phyloP scores from a whole-genome alignment of 2,797 vertebrate genomes.

The Manis javanica region DNA sequence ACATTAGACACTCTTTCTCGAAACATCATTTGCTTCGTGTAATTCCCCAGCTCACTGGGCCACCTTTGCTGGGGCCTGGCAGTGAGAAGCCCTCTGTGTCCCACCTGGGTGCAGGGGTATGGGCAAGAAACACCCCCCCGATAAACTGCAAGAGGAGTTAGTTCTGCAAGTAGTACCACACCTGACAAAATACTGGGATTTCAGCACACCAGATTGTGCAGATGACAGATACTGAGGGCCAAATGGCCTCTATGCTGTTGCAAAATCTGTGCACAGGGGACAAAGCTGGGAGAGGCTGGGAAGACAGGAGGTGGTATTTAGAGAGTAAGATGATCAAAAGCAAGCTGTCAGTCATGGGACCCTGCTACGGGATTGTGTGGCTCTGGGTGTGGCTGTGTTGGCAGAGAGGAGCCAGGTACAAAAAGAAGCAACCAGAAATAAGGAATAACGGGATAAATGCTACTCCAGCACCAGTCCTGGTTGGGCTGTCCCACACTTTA shows the following conservation, averaged over 20 bases:
- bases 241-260: not conserved
- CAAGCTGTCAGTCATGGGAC: not conserved
- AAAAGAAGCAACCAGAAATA: not conserved
- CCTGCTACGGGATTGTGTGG: fast-evolving
- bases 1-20: not conserved
- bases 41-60: not conserved
- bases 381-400: not conserved
- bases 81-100: not conserved
- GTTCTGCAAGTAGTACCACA: not conserved
- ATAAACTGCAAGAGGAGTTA: not conserved
- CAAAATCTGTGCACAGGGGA: not conserved
- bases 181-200: not conserved
- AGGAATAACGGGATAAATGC: not conserved
- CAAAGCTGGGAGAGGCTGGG: not conserved
- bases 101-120: not conserved
- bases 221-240: not conserved
- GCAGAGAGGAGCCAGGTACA: not conserved
- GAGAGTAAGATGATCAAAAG: not conserved
- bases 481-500: not conserved
- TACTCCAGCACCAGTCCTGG: not conserved
- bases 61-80: not conserved
- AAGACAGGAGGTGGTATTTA: not conserved
- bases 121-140: not conserved
- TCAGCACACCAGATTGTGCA: not conserved
- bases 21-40: not conserved